Evolutionary conservation across 2,113 vertebrate species (phyloP).

Genomic region (Ceyx cyanopectus): DNA sequence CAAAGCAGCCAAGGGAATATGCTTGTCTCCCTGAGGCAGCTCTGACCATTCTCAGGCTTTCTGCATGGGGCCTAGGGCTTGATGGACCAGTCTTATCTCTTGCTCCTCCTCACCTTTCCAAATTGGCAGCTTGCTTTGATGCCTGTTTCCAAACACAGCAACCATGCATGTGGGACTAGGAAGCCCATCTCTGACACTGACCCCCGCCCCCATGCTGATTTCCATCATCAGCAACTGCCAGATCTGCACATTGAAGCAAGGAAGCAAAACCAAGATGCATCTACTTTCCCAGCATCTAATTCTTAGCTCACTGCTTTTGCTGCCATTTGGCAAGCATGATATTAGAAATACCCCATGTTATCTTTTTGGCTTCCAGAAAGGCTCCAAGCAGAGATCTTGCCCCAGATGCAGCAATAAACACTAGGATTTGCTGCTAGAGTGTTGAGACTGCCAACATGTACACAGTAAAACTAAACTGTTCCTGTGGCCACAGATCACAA

Average conservation of each 20-base stretch:
- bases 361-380: background rate
- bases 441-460: constrained; percentile 24
- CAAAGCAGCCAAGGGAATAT: fast-evolving
- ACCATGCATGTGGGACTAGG: background rate
- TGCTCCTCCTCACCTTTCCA: background rate
- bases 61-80: background rate
- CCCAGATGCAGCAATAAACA: background rate
- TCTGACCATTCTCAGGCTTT: background rate
- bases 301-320: background rate
- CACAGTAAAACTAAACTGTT: constrained; percentile 42
- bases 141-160: background rate
- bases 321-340: background rate
- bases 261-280: background rate
- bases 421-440: constrained; percentile 9
- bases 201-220: background rate
- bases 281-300: background rate
- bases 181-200: background rate
- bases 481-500: constrained; percentile 34
- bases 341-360: background rate
- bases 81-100: background rate
- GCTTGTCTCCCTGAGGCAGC: background rate
- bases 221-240: background rate
- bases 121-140: background rate
- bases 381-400: background rate
- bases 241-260: fast-evolving